A percentile compares a stretch with the other conserved stretches of the same genome.
Evolutionary conservation across 2,797 vertebrate species (phyloP).

Genomic region (Aphelocoma californica): DNA sequence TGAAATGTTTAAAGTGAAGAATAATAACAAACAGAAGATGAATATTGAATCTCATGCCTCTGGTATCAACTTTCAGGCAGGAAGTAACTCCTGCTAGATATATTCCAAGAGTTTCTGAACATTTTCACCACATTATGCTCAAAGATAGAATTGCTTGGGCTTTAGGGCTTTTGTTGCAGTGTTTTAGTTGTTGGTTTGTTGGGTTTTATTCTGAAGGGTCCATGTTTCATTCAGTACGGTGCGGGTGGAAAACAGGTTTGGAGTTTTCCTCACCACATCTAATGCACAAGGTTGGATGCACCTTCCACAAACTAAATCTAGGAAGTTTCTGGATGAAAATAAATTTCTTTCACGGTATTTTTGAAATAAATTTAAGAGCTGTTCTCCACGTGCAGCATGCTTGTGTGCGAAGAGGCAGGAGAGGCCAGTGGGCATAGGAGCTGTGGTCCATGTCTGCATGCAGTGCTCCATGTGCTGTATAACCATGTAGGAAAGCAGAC

Average conservation of each 20-base stretch:
- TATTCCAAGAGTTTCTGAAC: not conserved
- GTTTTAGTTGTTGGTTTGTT: not conserved
- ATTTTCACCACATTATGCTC: not conserved
- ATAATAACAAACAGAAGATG: not conserved
- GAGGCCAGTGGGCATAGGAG: not conserved
- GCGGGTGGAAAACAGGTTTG: not conserved
- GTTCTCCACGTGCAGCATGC: not conserved
- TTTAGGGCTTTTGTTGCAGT: not conserved
- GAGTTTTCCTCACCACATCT: not conserved
- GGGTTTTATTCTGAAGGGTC: not conserved
- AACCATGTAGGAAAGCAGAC: not conserved
- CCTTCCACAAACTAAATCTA: not conserved
- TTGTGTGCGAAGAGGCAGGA: not conserved
- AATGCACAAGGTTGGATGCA: not conserved
- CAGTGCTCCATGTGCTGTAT: too few relatives aligned
- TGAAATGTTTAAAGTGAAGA: not conserved
- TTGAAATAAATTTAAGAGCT: not conserved
- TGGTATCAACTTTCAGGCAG: not conserved
- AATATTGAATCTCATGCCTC: not conserved
- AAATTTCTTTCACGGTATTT: not conserved
- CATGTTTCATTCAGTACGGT: not conserved
- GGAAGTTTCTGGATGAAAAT: not conserved
- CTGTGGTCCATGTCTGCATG: fast-evolving
- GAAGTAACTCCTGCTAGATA: not conserved
- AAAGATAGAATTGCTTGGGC: not conserved